Conservation (phyloP, 1,140 invertebrate genomes). For the Bradysia coprophila region DNA sequence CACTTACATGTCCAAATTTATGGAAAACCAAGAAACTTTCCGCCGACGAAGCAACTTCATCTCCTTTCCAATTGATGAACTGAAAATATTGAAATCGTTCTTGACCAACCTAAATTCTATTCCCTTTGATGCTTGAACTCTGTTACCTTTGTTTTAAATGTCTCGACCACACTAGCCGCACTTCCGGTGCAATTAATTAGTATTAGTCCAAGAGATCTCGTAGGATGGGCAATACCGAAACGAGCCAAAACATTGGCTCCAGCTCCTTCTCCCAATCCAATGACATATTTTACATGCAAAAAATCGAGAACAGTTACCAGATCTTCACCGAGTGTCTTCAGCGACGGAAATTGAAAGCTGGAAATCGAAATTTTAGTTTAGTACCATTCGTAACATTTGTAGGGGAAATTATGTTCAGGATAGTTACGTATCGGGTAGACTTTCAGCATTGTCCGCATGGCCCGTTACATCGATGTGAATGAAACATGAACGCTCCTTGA, state of each 20-base stretch:
- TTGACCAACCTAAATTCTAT: neutral
- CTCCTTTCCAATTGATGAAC: slow-evolving; percentile 56
- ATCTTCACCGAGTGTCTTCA: slow-evolving; percentile 70
- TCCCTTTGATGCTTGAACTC: neutral
- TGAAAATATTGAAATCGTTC: slow-evolving; percentile 15
- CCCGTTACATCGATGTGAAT: slow-evolving; percentile 79
- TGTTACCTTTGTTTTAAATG: slow-evolving; percentile 61
- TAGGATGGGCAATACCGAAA: slow-evolving; percentile 62
- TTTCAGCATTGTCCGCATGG: slow-evolving; percentile 62
- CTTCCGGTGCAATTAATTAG: slow-evolving; percentile 79
- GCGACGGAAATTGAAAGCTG: slow-evolving; percentile 62
- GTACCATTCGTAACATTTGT: neutral
- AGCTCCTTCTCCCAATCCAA: slow-evolving; percentile 75
- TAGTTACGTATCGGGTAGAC: slow-evolving; percentile 40
- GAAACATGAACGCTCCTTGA: slow-evolving; percentile 69
- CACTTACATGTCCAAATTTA: slow-evolving; percentile 79
- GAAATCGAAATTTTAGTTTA: slow-evolving; percentile 8
- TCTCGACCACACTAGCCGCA: slow-evolving; percentile 70
- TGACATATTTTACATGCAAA: slow-evolving; percentile 56
- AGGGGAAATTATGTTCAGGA: neutral
- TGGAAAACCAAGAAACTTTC: slow-evolving; percentile 74
- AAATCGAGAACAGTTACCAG: slow-evolving; percentile 65
- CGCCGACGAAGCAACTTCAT: slow-evolving; percentile 52
- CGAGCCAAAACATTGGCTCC: slow-evolving; percentile 75
- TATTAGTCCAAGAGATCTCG: slow-evolving; percentile 54